Evolutionary conservation across 2,113 vertebrate genomes (phyloP).

Genomic region (Mormoops blainvillei): DNA sequence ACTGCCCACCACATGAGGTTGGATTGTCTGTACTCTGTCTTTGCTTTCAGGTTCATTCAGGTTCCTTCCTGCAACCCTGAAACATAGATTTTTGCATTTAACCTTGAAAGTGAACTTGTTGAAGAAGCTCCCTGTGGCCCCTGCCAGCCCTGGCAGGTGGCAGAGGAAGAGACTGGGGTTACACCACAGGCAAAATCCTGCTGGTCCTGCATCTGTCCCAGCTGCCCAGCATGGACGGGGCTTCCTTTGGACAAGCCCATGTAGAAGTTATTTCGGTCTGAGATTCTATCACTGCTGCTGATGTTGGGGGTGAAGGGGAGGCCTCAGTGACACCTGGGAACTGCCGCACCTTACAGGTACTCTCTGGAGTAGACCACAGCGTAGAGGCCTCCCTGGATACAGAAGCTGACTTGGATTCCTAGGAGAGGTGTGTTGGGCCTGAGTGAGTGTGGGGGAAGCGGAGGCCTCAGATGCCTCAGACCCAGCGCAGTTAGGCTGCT

Average conservation of each 20-base stretch:
- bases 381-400: background rate
- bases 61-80: background rate
- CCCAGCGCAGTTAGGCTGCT: background rate
- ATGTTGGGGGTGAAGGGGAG: background rate
- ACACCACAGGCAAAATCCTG: background rate
- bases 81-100: background rate
- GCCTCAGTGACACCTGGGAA: rapidly evolving
- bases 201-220: background rate
- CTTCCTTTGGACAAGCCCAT: background rate
- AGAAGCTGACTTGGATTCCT: background rate
- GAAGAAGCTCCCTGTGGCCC: background rate
- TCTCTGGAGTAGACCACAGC: background rate
- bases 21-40: background rate
- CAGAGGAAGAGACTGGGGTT: background rate
- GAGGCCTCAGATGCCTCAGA: constrained; percentile 57
- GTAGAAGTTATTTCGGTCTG: background rate
- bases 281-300: background rate
- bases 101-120: background rate
- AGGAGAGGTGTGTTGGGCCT: background rate
- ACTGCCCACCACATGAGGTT: background rate
- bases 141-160: background rate
- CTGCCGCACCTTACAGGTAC: background rate
- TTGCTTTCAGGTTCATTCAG: background rate
- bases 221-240: background rate
- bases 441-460: background rate